These are phyloP conservation scores for Ferdinandea cuprea DNA, from an alignment of 2,888 invertebrate species.

Conservation along the genomic window DNA sequence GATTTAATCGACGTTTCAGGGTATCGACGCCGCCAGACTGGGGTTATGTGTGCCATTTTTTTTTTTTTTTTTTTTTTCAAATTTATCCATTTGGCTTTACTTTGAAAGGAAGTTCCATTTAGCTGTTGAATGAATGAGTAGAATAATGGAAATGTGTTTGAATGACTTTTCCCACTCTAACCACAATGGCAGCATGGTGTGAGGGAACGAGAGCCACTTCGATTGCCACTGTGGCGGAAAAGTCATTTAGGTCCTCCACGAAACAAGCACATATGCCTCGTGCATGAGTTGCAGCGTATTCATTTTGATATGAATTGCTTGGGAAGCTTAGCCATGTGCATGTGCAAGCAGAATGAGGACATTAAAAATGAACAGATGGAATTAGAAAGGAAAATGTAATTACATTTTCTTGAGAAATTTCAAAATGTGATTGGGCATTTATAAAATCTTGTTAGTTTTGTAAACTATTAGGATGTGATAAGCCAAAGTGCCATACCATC, in stretches of 20 bases:
- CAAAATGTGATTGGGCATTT: too few species aligned
- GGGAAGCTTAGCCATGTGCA: not conserved
- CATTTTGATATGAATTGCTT: not conserved
- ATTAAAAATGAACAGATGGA: not conserved
- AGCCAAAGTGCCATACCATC: too few species aligned
- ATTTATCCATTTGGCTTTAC: constrained; percentile 16
- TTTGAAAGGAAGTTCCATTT: constrained; percentile 36
- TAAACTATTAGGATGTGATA: too few species aligned
- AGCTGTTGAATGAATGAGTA: constrained; percentile 30
- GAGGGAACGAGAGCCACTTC: not conserved
- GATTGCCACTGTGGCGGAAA: not conserved
- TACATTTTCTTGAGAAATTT: not conserved
- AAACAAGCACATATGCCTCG: not conserved
- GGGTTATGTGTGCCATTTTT: not conserved
- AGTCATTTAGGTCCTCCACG: constrained; percentile 16
- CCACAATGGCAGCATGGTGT: constrained; percentile 1
- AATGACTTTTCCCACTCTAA: not conserved
- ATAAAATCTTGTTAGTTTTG: too few species aligned
- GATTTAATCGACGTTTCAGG: constrained; percentile 25
- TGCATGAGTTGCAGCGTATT: not conserved
- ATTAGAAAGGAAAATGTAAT: constrained; percentile 1
- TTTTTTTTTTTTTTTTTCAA: not conserved
- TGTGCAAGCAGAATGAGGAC: constrained; percentile 1
- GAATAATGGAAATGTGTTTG: constrained; percentile 2
- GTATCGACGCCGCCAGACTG: constrained; percentile 14